A percentile compares a stretch with the other conserved stretches of the same genome.
Evolutionary conservation across 2,113 vertebrate genomes (phyloP).

Genomic region (Paedocypris sp.): DNA sequence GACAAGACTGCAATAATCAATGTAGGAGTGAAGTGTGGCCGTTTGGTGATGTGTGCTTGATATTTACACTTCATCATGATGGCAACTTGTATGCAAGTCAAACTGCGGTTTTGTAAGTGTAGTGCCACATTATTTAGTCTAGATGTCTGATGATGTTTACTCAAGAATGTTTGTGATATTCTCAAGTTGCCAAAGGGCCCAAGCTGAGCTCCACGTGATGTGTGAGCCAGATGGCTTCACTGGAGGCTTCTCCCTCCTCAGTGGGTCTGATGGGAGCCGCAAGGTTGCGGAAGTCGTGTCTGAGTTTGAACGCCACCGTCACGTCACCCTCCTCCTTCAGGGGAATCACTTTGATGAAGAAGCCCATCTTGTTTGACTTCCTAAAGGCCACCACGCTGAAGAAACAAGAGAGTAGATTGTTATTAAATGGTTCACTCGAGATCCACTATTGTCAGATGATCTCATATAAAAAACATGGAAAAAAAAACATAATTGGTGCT

Average conservation of each 20-base stretch:
- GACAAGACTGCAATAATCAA: too few relatives aligned
- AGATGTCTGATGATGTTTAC: background rate
- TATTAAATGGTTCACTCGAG: background rate
- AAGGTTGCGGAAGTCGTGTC: conserved; percentile 93
- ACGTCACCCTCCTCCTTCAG: conserved; percentile 81
- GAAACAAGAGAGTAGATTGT: background rate
- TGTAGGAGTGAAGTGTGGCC: background rate
- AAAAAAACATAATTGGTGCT: background rate
- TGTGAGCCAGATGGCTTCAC: conserved; percentile 85
- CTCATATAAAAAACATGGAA: too few relatives aligned
- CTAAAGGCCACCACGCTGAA: conserved; percentile 85
- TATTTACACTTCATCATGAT: conserved; percentile 2
- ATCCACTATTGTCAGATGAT: background rate
- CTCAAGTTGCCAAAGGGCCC: conserved; percentile 76
- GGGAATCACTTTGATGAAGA: conserved; percentile 96
- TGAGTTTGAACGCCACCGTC: conserved; percentile 86
- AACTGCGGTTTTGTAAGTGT: conserved; percentile 1
- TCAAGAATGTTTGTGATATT: conserved; percentile 15
- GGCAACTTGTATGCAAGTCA: background rate
- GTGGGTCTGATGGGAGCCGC: conserved; percentile 73
- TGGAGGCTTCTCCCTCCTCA: conserved; percentile 65
- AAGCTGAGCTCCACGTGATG: conserved; percentile 91
- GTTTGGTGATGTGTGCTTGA: background rate
- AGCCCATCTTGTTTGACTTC: conserved; percentile 96
- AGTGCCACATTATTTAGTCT: background rate